Conservation (phyloP, 2,113 vertebrate genomes). For the Oreochromis niloticus region DNA sequence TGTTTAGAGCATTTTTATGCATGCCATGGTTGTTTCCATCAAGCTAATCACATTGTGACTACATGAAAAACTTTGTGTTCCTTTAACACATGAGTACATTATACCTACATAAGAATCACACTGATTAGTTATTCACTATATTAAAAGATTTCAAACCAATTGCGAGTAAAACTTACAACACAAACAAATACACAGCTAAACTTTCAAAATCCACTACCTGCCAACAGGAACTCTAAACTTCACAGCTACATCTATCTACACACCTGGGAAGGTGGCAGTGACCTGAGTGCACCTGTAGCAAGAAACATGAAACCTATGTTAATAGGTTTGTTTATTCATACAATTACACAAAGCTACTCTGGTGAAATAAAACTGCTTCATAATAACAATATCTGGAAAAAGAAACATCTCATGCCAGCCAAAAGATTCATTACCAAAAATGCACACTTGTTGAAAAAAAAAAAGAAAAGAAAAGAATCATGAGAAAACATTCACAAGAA, state of each 20-base stretch:
- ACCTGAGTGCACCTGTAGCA: slow-evolving; percentile 12
- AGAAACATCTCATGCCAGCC: background rate
- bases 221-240: background rate
- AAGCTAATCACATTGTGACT: background rate
- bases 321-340: background rate
- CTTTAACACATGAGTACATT: background rate
- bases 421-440: background rate
- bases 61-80: background rate
- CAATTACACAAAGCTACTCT: background rate
- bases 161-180: background rate
- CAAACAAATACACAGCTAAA: background rate
- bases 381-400: background rate
- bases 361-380: background rate
- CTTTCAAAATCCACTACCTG: background rate
- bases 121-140: background rate
- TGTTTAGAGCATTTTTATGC: background rate
- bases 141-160: background rate
- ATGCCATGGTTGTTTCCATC: background rate
- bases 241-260: background rate
- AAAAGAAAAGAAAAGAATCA: background rate
- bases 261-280: background rate
- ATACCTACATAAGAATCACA: background rate
- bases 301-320: background rate
- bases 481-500: background rate
- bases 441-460: background rate